A percentile compares a stretch with the other conserved stretches of the same genome.
Conservation (phyloP, 2,888 invertebrate species). For the Biston stratarius region DNA sequence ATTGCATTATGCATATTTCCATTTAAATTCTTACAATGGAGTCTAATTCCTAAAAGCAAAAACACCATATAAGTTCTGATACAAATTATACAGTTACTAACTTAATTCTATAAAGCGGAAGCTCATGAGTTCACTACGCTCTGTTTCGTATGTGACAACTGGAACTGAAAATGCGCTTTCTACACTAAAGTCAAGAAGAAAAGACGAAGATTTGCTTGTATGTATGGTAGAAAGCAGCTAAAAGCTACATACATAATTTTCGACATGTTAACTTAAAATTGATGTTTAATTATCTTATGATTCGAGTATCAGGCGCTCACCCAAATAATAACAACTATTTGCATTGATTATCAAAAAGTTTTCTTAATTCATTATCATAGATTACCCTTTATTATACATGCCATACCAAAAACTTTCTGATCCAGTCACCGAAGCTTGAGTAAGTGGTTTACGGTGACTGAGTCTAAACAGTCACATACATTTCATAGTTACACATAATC, state of each 20-base stretch:
- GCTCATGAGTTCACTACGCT: constrained; percentile 14
- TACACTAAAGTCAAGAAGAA: neutral
- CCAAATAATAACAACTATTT: constrained; percentile 15
- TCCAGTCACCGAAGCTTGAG: too few relatives aligned
- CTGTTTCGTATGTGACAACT: constrained; percentile 9
- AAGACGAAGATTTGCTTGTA: neutral
- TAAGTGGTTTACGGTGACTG: too few relatives aligned
- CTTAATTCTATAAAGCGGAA: constrained; percentile 27
- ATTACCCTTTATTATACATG: too few relatives aligned
- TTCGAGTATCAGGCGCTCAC: constrained; percentile 19
- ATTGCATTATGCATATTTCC: constrained; percentile 27
- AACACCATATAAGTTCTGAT: constrained; percentile 14
- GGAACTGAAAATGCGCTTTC: neutral
- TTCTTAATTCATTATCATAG: neutral
- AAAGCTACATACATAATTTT: too few relatives aligned
- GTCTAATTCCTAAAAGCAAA: constrained; percentile 23
- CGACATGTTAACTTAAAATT: too few relatives aligned
- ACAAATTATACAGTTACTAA: constrained; percentile 20
- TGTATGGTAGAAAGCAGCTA: neutral
- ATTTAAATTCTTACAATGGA: constrained; percentile 16
- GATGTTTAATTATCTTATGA: constrained; percentile 23
- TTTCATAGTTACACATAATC: too few relatives aligned
- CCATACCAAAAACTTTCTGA: too few relatives aligned
- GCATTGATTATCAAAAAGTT: constrained; percentile 30
- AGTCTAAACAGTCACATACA: too few relatives aligned